These are phyloP conservation scores for Buathra laborator DNA, from an alignment of 2,888 invertebrate genomes.

Conservation along the genomic window DNA sequence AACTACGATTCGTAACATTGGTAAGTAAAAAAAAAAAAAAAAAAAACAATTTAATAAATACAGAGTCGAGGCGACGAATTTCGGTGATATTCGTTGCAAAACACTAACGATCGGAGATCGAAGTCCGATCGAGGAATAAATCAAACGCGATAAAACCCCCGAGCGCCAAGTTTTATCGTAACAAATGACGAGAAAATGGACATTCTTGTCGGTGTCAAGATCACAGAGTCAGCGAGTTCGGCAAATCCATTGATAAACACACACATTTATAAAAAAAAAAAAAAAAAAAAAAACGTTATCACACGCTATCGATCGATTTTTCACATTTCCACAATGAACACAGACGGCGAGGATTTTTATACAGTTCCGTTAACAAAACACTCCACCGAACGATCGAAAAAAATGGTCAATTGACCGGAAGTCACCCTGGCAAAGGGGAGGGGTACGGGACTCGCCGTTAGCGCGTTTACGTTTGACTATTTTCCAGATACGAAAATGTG, in stretches of 20 bases:
- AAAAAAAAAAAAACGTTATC: slow-evolving; percentile 8
- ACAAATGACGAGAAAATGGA: slow-evolving; percentile 11
- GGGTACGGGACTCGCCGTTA: not conserved
- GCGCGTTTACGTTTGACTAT: not conserved
- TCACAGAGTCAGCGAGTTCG: slow-evolving; percentile 20
- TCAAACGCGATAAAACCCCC: slow-evolving; percentile 9
- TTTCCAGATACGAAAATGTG: not conserved
- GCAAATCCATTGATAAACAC: slow-evolving; percentile 44
- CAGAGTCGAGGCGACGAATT: not conserved
- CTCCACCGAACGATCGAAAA: slow-evolving; percentile 12
- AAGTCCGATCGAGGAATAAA: slow-evolving; percentile 30
- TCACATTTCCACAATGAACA: not conserved
- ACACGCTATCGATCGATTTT: not conserved
- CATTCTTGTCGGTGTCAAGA: slow-evolving; percentile 14
- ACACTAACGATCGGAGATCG: slow-evolving; percentile 12
- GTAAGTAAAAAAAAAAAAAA: too few relatives aligned
- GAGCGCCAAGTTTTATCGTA: slow-evolving; percentile 8
- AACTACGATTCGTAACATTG: not conserved
- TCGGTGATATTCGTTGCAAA: slow-evolving; percentile 1
- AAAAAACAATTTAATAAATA: too few relatives aligned
- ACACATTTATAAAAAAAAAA: not conserved
- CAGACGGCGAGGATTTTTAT: not conserved
- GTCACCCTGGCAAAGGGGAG: not conserved
- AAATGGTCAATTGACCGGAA: not conserved
- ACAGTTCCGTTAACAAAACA: slow-evolving; percentile 1